A percentile compares a stretch with the other conserved stretches of the same genome.
Evolutionary conservation across 2,113 vertebrate genomes (phyloP).

Genomic region (Ivindomyrus marchei): DNA sequence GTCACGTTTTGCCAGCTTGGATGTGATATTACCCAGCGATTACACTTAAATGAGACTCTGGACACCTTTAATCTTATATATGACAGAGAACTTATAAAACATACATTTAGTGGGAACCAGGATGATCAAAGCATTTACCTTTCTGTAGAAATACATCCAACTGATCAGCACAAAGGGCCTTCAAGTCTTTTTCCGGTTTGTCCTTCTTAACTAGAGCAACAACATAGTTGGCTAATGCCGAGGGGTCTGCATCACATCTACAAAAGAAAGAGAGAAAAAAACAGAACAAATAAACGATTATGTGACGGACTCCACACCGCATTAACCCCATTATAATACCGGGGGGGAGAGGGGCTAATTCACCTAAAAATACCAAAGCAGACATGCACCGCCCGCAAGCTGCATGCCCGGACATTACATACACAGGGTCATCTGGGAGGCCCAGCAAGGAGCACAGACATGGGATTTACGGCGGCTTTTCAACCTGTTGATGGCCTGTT

Average conservation of each 20-base stretch:
- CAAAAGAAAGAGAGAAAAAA: slow-evolving; percentile 16
- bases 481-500: neutral
- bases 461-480: neutral
- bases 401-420: neutral
- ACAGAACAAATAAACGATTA: neutral
- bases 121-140: slow-evolving; percentile 61
- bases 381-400: neutral
- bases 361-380: neutral
- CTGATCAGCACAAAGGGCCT: slow-evolving; percentile 93
- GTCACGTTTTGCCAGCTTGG: neutral
- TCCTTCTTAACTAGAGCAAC: slow-evolving; percentile 97
- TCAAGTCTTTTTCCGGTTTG: slow-evolving; percentile 93
- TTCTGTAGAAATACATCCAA: slow-evolving; percentile 98
- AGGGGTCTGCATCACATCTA: slow-evolving; percentile 98
- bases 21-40: neutral
- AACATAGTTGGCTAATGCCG: slow-evolving; percentile 97
- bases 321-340: neutral
- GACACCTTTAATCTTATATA: neutral
- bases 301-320: neutral
- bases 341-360: neutral
- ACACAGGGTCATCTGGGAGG: neutral
- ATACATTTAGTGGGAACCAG: neutral
- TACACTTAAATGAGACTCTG: neutral
- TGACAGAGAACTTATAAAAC: neutral
- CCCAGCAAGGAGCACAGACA: neutral